Conservation (phyloP, 2,888 invertebrate genomes). For the Phyto melanocephala region DNA sequence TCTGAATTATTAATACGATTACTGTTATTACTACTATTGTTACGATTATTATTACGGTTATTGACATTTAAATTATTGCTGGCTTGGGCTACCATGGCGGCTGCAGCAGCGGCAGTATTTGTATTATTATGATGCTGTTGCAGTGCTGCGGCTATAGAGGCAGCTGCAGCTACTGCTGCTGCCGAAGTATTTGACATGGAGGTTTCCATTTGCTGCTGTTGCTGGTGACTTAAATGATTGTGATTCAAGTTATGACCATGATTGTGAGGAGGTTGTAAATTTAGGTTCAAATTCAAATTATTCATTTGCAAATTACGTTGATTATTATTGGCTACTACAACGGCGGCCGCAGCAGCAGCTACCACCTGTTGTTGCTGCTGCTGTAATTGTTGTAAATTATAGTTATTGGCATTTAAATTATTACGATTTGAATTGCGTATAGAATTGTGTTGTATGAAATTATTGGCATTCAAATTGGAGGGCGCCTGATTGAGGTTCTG, state of each 20-base stretch:
- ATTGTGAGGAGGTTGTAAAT: conserved; percentile 69
- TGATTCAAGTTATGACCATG: conserved; percentile 76
- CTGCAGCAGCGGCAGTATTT: conserved; percentile 81
- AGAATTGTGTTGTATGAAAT: conserved; percentile 76
- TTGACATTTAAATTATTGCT: conserved; percentile 68
- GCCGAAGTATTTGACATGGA: conserved; percentile 76
- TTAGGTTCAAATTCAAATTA: conserved; percentile 74
- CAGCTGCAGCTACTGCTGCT: conserved; percentile 81
- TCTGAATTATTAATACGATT: conserved; percentile 69
- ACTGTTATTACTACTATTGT: conserved; percentile 65
- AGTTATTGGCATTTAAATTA: conserved; percentile 73
- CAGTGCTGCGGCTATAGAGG: conserved; percentile 78
- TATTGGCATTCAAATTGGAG: conserved; percentile 65
- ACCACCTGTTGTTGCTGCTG: conserved; percentile 71
- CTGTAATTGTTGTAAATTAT: conserved; percentile 72
- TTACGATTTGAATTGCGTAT: conserved; percentile 77
- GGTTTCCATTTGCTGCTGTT: conserved; percentile 67
- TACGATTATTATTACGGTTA: conserved; percentile 63
- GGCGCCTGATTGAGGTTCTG: conserved; percentile 60
- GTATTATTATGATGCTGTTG: conserved; percentile 70
- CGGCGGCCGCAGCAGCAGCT: conserved; percentile 75
- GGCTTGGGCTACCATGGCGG: conserved; percentile 81
- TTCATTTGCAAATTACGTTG: conserved; percentile 75
- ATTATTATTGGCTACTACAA: conserved; percentile 71
- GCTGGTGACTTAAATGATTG: conserved; percentile 68